Evolutionary conservation across 2,888 invertebrate genomes (phyloP), one percentile per base, ranked within the genome.

Genomic region (Spodoptera exigua): DNA sequence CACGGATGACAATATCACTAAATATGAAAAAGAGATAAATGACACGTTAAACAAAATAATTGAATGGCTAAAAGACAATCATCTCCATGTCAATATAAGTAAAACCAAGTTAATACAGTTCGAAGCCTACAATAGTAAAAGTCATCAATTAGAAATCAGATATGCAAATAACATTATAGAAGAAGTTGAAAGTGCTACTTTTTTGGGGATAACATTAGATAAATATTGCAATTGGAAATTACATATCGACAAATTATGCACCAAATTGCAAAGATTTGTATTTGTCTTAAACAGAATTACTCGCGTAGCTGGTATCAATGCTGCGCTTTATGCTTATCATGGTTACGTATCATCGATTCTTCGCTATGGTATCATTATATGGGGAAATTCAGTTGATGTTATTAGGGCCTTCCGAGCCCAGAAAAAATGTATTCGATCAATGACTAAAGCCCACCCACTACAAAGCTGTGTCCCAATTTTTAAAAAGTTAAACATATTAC

Each of bases 201-300:
- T n/a, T n/a, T n/a, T n/a, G n/a, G n/a, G n/a, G n/a, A n/a, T n/a
- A n/a, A 39, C 34, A 16, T 12, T 66, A 13, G 58, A 61, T 46
- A 37, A 44, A 44, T 21, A 48, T 17, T 52, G 49, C 32, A 56
- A 44, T 16, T 66, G 58, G 61, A 63, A 61, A 49, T 16, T 18
- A 9, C 70, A 70, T 27, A 41, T 66, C 10, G 34, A 63, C 10
- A 60, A 61, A n/a, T 12, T 63, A 36, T 61, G 58, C 21, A 51
- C 45, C 4, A 70, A 60, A 54, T 21, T 70, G 1, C 51, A 61
- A 21, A 51, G 55, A 44, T 63, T 55, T 55, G 44, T 59, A 3
- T 59, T 41, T 46, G 70, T 44, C 3, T 21, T 70, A 27, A 44
- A 37, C 21, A 57, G 40, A 21, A n/a, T 65, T 2, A 17, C 43